Conservation (phyloP, 2,797 vertebrate species). For the Sphenopsis melanotis region DNA sequence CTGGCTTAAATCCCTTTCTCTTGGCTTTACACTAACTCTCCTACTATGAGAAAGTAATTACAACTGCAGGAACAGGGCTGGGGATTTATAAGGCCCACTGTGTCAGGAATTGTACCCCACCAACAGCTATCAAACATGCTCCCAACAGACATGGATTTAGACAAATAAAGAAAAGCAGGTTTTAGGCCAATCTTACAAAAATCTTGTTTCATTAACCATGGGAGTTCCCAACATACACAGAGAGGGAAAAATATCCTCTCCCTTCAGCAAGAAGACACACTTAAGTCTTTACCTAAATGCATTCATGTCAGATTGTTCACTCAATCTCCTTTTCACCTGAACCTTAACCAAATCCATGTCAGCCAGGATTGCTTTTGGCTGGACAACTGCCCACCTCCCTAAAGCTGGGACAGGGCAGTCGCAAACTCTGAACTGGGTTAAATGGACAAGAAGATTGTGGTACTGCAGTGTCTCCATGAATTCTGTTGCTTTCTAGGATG, state of each 20-base stretch:
- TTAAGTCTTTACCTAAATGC: background rate
- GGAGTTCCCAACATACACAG: background rate
- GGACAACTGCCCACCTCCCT: background rate
- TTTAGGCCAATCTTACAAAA: background rate
- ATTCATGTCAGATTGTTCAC: background rate
- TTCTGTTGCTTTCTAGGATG: background rate
- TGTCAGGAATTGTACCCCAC: background rate
- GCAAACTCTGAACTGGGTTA: background rate
- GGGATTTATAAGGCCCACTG: background rate
- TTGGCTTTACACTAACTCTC: background rate
- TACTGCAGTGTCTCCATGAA: background rate
- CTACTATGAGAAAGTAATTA: conserved; percentile 14
- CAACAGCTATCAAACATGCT: background rate
- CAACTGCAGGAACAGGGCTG: background rate
- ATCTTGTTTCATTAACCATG: background rate
- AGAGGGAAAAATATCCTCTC: background rate
- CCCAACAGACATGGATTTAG: background rate
- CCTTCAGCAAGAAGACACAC: background rate
- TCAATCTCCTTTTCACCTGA: background rate
- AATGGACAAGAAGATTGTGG: rapidly evolving
- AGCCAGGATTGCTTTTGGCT: background rate
- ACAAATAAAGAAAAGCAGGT: background rate
- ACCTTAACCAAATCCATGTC: background rate
- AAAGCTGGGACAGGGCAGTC: background rate
- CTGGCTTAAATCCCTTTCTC: background rate